Base-by-base conservation (phyloP, 2,888 invertebrate species). In the Nemotelus pantherinus region DNA sequence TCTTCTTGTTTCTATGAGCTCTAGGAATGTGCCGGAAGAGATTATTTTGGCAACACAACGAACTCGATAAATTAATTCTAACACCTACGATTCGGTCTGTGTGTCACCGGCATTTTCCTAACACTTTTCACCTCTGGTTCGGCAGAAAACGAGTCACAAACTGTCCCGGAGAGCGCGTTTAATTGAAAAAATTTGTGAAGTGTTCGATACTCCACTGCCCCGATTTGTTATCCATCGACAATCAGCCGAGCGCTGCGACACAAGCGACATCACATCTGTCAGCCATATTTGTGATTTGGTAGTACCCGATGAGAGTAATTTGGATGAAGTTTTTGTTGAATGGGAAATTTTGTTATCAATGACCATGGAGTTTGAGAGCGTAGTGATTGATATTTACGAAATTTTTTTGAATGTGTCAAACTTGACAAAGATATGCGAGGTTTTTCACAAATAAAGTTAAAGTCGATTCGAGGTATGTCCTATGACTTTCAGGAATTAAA, bases 201-300 rank as follows among this genome's bases (percentile, higher is more conserved):
- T 47, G 43, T 60, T 39, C 47, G 41, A 25, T 25, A 25, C 53
- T 25, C 63, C 48, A 48, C 47, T 60, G 48, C 60, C 74, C 60
- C 63, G 71, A 71, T 63, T 63, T 74, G 60, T 63, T 65, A 50
- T 58, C 50, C 76, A 76, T 9, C 76, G 64, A 76, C 53, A 53
- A 10, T 25, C 25, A 25, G 25, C 25, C 25, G 25, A 25, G 25
- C 25, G 25, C 25, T 25, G 25, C 25, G 25, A 25, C 25, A 25
- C 25, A 25, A 25, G 65, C 64, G 53, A 76, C 44, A 55, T 44
- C 9, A 64, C 50, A 63, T n/a, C 75, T 75, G 75, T 75, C 75
- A 75, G 75, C 75, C 75, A 75, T 75, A 50, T 75, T 75, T 57
- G 58, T 50, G 43, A 65, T 55, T 74, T 65, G 45, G 64, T 65